These are phyloP conservation scores for Fragum fragum DNA, from an alignment of 2,888 invertebrate genomes.

Conservation along the genomic window DNA sequence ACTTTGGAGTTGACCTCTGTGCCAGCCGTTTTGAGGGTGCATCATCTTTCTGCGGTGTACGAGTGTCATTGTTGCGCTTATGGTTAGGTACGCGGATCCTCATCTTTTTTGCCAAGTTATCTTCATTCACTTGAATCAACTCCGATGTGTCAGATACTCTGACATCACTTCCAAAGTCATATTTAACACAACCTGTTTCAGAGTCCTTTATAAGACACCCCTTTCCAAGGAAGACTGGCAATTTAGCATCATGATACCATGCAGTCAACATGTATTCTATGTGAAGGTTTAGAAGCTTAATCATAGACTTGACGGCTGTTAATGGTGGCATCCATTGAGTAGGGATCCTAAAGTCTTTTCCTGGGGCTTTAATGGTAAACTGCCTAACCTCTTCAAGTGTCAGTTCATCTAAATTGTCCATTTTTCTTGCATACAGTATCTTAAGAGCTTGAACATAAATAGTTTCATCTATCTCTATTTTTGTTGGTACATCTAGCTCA, in stretches of 20 bases:
- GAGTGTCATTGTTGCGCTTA: no score
- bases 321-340: background rate
- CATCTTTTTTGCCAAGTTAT: background rate
- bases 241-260: background rate
- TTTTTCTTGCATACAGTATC: background rate
- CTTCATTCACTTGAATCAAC: background rate
- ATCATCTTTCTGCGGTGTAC: no score
- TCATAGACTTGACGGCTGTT: background rate
- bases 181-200: background rate
- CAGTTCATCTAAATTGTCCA: background rate
- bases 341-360: background rate
- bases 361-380: background rate
- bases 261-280: background rate
- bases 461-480: background rate
- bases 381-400: background rate
- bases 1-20: no score
- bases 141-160: background rate
- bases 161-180: background rate
- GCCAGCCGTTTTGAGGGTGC: no score
- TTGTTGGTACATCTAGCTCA: background rate
- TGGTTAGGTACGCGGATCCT: background rate
- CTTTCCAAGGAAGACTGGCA: slow-evolving; percentile 1
- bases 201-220: background rate
- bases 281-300: background rate
- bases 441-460: background rate